Conservation (phyloP, 2,888 invertebrate species). For the Argyresthia albistria region DNA sequence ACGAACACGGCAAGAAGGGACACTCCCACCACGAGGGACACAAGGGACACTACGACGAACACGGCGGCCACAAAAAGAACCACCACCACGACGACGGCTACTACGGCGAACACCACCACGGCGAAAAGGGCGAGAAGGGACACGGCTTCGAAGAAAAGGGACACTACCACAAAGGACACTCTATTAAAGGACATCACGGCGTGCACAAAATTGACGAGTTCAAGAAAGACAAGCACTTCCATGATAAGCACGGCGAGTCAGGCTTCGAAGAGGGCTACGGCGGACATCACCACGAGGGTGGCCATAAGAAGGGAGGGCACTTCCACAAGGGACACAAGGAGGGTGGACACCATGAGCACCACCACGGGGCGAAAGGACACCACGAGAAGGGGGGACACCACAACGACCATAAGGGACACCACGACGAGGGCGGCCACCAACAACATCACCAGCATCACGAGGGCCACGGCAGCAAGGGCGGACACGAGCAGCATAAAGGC, state of each 20-base stretch:
- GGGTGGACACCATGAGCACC: constrained; percentile 81
- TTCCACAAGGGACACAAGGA: constrained; percentile 86
- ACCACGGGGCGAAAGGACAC: constrained; percentile 84
- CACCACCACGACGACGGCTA: constrained; percentile 78
- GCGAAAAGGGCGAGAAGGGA: constrained; percentile 77
- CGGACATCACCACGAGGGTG: constrained; percentile 81
- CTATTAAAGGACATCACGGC: constrained; percentile 88
- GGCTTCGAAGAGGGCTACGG: constrained; percentile 87
- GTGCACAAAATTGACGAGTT: constrained; percentile 88
- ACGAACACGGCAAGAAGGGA: constrained; percentile 79
- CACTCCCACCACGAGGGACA: constrained; percentile 79
- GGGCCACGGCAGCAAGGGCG: constrained; percentile 83
- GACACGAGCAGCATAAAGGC: constrained; percentile 82
- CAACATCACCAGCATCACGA: constrained; percentile 81
- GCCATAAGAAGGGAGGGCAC: constrained; percentile 84
- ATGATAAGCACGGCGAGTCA: constrained; percentile 86
- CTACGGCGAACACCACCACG: constrained; percentile 74
- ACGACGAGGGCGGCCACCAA: constrained; percentile 81
- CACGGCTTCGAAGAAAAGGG: constrained; percentile 71
- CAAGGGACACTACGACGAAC: constrained; percentile 72
- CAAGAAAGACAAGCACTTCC: constrained; percentile 90
- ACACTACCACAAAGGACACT: constrained; percentile 86
- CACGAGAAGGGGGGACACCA: constrained; percentile 85
- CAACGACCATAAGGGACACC: constrained; percentile 83
- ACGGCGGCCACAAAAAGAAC: constrained; percentile 74